Evolutionary conservation across 2,888 invertebrate species (phyloP).

Genomic region (Xylota sylvarum): DNA sequence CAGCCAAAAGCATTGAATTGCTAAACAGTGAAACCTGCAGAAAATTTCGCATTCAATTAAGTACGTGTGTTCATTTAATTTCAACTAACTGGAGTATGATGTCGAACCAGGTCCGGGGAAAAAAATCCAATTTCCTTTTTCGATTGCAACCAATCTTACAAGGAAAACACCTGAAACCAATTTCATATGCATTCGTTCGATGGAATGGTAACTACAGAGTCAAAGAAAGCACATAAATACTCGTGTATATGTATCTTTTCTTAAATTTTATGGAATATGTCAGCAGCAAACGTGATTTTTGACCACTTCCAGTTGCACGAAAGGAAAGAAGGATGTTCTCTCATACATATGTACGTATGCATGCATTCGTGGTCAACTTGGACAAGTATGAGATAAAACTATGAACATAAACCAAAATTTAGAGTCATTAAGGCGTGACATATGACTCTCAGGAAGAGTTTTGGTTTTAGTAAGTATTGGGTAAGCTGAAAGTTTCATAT

Average conservation of each 20-base stretch:
- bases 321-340: not conserved
- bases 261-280: not conserved
- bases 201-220: not conserved
- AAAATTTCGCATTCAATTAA: slow-evolving; percentile 58
- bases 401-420: too few species aligned
- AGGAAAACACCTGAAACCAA: slow-evolving; percentile 51
- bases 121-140: slow-evolving; percentile 27
- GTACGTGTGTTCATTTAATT: slow-evolving; percentile 69
- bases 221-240: not conserved
- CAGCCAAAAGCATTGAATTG: not conserved
- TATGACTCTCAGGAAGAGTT: not conserved
- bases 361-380: not conserved
- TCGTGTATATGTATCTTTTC: not conserved
- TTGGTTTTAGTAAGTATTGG: too few species aligned
- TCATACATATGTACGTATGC: not conserved
- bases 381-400: not conserved
- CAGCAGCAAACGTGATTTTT: not conserved
- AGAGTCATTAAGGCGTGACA: not conserved
- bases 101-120: not conserved
- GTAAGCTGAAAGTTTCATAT: too few species aligned
- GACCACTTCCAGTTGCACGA: not conserved
- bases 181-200: slow-evolving; percentile 25
- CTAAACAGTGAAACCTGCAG: not conserved
- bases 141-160: slow-evolving; percentile 45
- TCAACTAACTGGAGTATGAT: slow-evolving; percentile 11